These are phyloP conservation scores for Microcebus griseorufus DNA, from an alignment of 2,113 vertebrate species.

Conservation along the genomic window DNA sequence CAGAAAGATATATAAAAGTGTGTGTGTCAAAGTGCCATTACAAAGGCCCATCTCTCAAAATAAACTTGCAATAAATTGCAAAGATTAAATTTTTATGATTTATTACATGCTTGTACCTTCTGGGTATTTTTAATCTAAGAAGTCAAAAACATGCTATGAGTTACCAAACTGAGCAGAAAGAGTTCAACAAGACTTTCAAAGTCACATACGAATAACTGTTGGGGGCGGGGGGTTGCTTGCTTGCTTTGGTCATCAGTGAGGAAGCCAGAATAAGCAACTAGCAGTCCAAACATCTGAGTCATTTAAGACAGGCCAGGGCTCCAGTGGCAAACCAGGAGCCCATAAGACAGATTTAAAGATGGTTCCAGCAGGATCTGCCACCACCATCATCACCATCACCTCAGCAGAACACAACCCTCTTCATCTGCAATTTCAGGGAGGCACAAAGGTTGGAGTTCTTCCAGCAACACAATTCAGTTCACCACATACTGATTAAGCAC, in stretches of 20 bases:
- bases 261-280: not conserved
- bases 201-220: not conserved
- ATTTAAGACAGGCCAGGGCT: not conserved
- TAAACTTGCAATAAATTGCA: conserved; percentile 20
- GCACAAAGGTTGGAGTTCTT: not conserved
- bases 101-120: conserved; percentile 34
- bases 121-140: conserved; percentile 20
- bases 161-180: not conserved
- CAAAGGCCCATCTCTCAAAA: conserved; percentile 31
- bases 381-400: not conserved
- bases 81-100: conserved; percentile 58
- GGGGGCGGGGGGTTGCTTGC: rapidly evolving
- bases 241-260: not conserved
- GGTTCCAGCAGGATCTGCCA: not conserved
- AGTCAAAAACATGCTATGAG: not conserved
- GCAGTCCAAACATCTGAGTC: not conserved
- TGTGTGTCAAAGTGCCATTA: conserved; percentile 28
- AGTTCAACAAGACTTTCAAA: not conserved
- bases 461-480: not conserved
- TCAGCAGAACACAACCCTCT: not conserved
- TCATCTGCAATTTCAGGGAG: not conserved
- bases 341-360: not conserved
- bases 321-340: not conserved
- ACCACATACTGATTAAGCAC: not conserved
- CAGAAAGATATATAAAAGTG: not conserved